Evolutionary conservation across 53 echinoderm and acorn worm genomes (phyloP), one percentile per base, ranked within the genome.

Genomic region (Paelopatides confundens): DNA sequence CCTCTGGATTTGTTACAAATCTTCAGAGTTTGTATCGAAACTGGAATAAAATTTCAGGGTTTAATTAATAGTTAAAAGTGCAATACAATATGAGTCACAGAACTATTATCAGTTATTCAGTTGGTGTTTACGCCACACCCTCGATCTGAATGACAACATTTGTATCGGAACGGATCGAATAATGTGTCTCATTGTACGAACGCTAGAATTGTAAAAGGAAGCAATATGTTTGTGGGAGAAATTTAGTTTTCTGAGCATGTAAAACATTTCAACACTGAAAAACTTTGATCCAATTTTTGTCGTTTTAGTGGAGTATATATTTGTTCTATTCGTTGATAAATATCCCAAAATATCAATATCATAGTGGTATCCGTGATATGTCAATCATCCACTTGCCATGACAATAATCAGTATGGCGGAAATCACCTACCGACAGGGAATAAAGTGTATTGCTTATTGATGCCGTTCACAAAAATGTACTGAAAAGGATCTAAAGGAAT

Each of bases 351-450:
- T 39, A 74, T 74, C 74, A 18, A 74, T 74, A 74, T 74, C n/a
- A 8, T 40, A 40, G 40, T 40, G 74, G 74, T 74, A 74, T 74
- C 74, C 24, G 74, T 24, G 24, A 74, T 46, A 40, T 46, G 74
- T 74, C 74, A 74, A 74, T 74, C 74, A 74, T 74, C 46, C 37
- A 21, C 39, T 46, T 74, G 74, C 74, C 74, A 74, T 74, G 74
- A 74, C 74, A 74, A 74, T 74, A 74, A 40, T 74, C 38, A 74
- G 74, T 74, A 74, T 74, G 74, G 74, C 74, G 74, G 74, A 74
- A 74, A 74, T 38, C 8, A 39, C 35, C 74, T 7, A 33, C 6
- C 43, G 74, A 74, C 39, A 36, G 28, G 17, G 43, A n/a, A 74
- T 35, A 74, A 74, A 39, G 74, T 74, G 9, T 74, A 24, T 74